Percentiles rank a stretch among this genome's conserved stretches.
Conservation (phyloP, 1,140 invertebrate genomes). For the Scaptodrosophila lebanonensis region DNA sequence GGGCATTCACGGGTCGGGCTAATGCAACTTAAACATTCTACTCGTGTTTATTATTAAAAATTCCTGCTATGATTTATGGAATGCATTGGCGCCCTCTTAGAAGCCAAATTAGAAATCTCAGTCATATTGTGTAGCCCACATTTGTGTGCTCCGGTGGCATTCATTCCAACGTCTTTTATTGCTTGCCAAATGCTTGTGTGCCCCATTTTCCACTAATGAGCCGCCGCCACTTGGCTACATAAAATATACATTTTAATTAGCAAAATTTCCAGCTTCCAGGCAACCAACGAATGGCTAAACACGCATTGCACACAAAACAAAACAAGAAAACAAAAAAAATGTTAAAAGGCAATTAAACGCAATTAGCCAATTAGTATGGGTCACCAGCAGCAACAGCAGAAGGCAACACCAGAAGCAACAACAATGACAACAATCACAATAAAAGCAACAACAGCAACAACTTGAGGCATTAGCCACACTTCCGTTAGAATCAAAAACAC, state of each 20-base stretch:
- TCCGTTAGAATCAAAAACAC: conserved; percentile 64
- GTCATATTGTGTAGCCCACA: too few relatives aligned
- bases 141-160: too few relatives aligned
- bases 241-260: conserved; percentile 47
- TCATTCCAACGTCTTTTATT: too few relatives aligned
- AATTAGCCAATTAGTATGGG: conserved; percentile 73
- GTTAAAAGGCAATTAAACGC: conserved; percentile 67
- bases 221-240: conserved; percentile 24
- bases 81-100: too few relatives aligned
- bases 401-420: conserved; percentile 31
- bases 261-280: conserved; percentile 36
- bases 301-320: background rate
- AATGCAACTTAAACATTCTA: too few relatives aligned
- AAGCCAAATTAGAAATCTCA: too few relatives aligned
- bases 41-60: too few relatives aligned
- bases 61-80: too few relatives aligned
- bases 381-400: conserved; percentile 40
- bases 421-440: conserved; percentile 3
- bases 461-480: conserved; percentile 35
- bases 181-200: conserved; percentile 12
- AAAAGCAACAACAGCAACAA: conserved; percentile 3
- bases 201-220: conserved; percentile 34
- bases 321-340: conserved; percentile 31
- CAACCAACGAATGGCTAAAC: background rate
- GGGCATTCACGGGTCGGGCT: too few relatives aligned